These are phyloP conservation scores for Proisotoma minuta DNA, from an alignment of 2,888 invertebrate genomes.

Conservation along the genomic window DNA sequence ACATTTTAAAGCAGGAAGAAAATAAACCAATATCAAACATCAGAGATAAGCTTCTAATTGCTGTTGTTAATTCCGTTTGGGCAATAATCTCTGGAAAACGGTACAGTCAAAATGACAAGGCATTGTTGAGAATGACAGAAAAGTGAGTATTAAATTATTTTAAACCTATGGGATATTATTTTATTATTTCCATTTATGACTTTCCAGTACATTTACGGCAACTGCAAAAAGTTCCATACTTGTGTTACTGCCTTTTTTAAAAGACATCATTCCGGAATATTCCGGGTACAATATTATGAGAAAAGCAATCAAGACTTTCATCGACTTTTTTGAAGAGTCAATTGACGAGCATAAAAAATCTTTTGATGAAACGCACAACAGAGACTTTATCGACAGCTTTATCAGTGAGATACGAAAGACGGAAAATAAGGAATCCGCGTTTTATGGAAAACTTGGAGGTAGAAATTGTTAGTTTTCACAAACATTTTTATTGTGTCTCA, in stretches of 20 bases:
- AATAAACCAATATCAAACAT: constrained; percentile 11
- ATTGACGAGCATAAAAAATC: constrained; percentile 17
- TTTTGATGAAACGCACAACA: constrained; percentile 19
- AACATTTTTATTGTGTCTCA: constrained; percentile 1
- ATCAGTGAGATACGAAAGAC: constrained; percentile 35
- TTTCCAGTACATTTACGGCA: background rate
- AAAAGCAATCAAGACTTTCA: constrained; percentile 1
- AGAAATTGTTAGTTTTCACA: background rate
- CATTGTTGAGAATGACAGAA: constrained; percentile 11
- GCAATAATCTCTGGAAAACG: constrained; percentile 24
- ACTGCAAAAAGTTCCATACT: constrained; percentile 1
- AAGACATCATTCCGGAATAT: constrained; percentile 16
- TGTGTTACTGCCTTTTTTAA: constrained; percentile 23
- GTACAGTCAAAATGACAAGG: constrained; percentile 26
- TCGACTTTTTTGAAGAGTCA: constrained; percentile 14
- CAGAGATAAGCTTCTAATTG: constrained; percentile 21
- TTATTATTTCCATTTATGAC: background rate
- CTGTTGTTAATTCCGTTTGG: constrained; percentile 29
- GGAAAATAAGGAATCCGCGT: constrained; percentile 29
- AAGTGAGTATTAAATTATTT: background rate
- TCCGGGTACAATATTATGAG: constrained; percentile 18
- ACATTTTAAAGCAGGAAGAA: constrained; percentile 18
- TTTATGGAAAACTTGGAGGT: constrained; percentile 33
- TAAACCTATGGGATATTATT: background rate
- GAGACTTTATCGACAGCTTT: constrained; percentile 38